These are phyloP conservation scores for Propsilocerus akamusi DNA, from an alignment of 1,140 invertebrate genomes.

Conservation along the genomic window DNA sequence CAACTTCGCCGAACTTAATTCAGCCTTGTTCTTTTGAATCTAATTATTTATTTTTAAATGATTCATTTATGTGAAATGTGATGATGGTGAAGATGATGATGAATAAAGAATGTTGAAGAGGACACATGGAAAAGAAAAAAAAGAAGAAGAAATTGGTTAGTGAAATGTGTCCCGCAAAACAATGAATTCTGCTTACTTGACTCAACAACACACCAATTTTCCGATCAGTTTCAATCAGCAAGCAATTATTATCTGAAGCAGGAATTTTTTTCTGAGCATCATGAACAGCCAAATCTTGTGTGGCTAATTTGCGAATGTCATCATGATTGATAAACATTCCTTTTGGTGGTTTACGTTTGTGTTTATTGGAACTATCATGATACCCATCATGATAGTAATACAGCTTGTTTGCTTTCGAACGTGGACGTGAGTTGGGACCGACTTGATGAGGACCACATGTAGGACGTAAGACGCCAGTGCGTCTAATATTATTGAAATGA, in stretches of 20 bases:
- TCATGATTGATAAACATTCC: constrained; percentile 96
- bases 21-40: constrained; percentile 92
- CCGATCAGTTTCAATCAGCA: constrained; percentile 78
- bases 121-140: constrained; percentile 10
- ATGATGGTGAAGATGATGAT: background rate
- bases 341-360: constrained; percentile 81
- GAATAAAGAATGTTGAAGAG: background rate
- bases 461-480: constrained; percentile 55
- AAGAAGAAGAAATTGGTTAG: constrained; percentile 5
- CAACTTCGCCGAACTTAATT: constrained; percentile 26
- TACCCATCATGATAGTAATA: constrained; percentile 18
- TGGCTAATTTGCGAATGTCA: constrained; percentile 76
- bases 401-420: constrained; percentile 3
- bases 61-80: background rate
- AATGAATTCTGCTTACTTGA: constrained; percentile 49
- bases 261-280: background rate
- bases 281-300: constrained; percentile 12
- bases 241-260: constrained; percentile 29
- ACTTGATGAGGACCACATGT: constrained; percentile 43
- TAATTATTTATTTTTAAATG: constrained; percentile 22
- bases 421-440: no score
- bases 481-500: constrained; percentile 28
- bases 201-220: constrained; percentile 85
- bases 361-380: constrained; percentile 36
- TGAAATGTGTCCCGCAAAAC: constrained; percentile 6